A percentile compares a stretch with the other conserved stretches of the same genome.
These are phyloP conservation scores for Rhyacichthys aspro DNA, from an alignment of 2,797 vertebrate species.

Conservation along the genomic window DNA sequence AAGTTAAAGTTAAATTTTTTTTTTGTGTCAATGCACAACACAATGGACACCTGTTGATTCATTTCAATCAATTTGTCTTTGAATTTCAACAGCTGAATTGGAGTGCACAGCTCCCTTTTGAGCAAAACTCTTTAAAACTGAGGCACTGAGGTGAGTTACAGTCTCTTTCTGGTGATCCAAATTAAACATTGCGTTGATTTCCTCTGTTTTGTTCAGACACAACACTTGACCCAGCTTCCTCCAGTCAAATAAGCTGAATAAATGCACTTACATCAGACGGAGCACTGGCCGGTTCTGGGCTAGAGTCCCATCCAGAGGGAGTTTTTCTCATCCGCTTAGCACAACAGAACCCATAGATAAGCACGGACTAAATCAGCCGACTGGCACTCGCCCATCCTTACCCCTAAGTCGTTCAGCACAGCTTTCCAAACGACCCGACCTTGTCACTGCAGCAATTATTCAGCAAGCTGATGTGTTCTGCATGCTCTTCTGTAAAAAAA, in stretches of 20 bases:
- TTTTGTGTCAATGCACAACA: conserved; percentile 37
- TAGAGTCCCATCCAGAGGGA: too few species aligned
- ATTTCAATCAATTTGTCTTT: conserved; percentile 11
- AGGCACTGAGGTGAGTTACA: not conserved
- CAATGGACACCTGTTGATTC: conserved; percentile 46
- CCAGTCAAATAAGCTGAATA: not conserved
- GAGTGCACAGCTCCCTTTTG: not conserved
- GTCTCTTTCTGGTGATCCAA: not conserved
- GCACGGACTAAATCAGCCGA: too few species aligned
- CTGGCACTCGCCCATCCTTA: too few species aligned
- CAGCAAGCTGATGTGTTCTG: too few species aligned
- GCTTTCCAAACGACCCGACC: too few species aligned
- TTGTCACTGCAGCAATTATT: too few species aligned
- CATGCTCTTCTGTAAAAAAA: too few species aligned
- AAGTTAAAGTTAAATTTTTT: conserved; percentile 38
- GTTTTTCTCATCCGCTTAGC: too few species aligned
- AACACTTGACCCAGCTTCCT: not conserved
- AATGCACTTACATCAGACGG: not conserved
- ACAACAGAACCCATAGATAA: too few species aligned
- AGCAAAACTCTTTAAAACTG: not conserved
- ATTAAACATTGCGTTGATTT: not conserved
- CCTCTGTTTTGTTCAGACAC: not conserved
- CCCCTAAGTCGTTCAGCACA: too few species aligned
- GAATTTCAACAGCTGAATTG: conserved; percentile 3
- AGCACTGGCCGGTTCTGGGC: not conserved